These are phyloP conservation scores for Blera fallax DNA, from an alignment of 2,888 invertebrate genomes.

Conservation along the genomic window DNA sequence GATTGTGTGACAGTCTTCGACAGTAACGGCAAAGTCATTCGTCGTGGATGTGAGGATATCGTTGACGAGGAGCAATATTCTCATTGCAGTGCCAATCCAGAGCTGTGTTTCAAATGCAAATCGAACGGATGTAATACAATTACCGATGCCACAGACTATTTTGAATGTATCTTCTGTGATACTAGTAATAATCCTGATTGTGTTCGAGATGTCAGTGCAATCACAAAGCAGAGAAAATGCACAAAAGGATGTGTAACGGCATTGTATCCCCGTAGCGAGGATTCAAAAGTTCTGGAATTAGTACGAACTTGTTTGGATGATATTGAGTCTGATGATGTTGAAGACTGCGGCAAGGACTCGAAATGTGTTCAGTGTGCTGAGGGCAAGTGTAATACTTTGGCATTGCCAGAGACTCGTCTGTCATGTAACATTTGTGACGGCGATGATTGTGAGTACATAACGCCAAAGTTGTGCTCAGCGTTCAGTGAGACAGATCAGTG, in stretches of 20 bases:
- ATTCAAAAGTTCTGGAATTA: constrained; percentile 60
- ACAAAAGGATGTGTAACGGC: constrained; percentile 73
- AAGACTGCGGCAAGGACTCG: constrained; percentile 53
- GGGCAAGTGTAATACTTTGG: constrained; percentile 65
- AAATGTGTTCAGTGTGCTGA: constrained; percentile 70
- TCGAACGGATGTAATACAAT: constrained; percentile 74
- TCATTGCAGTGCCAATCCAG: constrained; percentile 67
- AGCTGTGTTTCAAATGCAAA: constrained; percentile 74
- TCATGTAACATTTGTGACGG: constrained; percentile 72
- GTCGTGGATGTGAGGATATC: constrained; percentile 73
- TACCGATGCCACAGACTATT: neutral
- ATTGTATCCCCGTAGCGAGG: constrained; percentile 68
- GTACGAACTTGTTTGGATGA: constrained; percentile 75
- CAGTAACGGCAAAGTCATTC: constrained; percentile 52
- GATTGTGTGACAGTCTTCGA: constrained; percentile 74
- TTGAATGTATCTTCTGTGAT: constrained; percentile 74
- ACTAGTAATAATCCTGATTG: constrained; percentile 68
- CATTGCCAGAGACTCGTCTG: constrained; percentile 69
- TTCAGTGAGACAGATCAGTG: constrained; percentile 74
- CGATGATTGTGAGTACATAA: constrained; percentile 65
- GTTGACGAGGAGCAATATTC: constrained; percentile 40
- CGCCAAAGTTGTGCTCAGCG: constrained; percentile 51
- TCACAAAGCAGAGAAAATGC: constrained; percentile 69
- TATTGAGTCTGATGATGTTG: constrained; percentile 71
- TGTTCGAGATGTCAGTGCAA: constrained; percentile 35